These are phyloP conservation scores for Orchesellides sinensis DNA, from an alignment of 2,888 invertebrate genomes.

Conservation along the genomic window DNA sequence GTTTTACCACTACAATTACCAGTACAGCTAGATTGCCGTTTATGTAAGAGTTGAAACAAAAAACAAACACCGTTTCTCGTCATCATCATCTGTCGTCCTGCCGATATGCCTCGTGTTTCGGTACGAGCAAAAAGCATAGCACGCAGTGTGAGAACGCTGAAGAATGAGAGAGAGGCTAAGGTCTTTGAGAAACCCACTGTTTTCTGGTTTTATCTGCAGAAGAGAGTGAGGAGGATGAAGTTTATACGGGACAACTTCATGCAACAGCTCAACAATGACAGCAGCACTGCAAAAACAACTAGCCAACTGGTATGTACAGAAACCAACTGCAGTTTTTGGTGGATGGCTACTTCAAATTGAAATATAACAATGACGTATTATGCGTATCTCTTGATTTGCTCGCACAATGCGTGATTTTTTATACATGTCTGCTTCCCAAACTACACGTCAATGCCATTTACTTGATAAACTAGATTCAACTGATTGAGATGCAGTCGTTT, in stretches of 20 bases:
- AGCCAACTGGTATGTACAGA: not conserved
- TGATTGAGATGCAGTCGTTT: too few species aligned
- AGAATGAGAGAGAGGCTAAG: constrained; percentile 32
- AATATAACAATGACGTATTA: too few species aligned
- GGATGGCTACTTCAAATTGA: too few species aligned
- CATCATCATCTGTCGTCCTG: constrained; percentile 6
- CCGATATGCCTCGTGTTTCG: not conserved
- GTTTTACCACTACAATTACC: constrained; percentile 29
- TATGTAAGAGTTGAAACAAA: constrained; percentile 5
- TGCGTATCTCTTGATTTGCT: too few species aligned
- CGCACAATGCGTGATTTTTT: too few species aligned
- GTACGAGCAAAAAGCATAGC: too few species aligned
- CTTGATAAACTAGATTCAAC: too few species aligned
- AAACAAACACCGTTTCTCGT: constrained; percentile 16
- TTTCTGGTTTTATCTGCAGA: not conserved
- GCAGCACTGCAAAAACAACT: not conserved
- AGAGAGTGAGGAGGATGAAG: not conserved
- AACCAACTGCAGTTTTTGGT: too few species aligned
- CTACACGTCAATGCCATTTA: too few species aligned
- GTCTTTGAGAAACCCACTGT: constrained; percentile 52
- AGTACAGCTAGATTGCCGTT: constrained; percentile 38
- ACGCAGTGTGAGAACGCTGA: not conserved
- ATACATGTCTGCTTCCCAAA: too few species aligned
- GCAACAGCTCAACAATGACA: not conserved
- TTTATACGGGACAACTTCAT: not conserved